Evolutionary conservation across 2,888 invertebrate species (phyloP).

Genomic region (Aphrophora alni): DNA sequence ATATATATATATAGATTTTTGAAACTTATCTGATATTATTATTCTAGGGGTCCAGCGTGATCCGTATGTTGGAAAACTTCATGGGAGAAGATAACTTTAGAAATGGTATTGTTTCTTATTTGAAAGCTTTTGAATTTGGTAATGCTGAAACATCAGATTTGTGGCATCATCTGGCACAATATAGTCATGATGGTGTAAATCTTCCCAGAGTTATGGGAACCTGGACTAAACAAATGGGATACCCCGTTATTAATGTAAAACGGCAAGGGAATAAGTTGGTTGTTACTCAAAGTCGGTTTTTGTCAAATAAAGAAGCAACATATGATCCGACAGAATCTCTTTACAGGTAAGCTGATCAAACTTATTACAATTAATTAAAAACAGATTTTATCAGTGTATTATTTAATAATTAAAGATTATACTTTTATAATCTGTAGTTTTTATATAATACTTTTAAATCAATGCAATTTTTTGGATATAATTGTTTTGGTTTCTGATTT

Average conservation of each 20-base stretch:
- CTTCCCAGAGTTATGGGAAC: slow-evolving; percentile 74
- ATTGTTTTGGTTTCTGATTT: too few species aligned
- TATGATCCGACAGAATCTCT: slow-evolving; percentile 58
- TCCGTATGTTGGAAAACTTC: slow-evolving; percentile 88
- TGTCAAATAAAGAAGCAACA: slow-evolving; percentile 68
- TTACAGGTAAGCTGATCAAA: slow-evolving; percentile 56
- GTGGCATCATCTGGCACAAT: slow-evolving; percentile 57
- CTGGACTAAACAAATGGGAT: slow-evolving; percentile 90
- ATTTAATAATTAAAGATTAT: too few species aligned
- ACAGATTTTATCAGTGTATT: too few species aligned
- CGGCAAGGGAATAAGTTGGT: slow-evolving; percentile 58
- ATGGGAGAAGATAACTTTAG: slow-evolving; percentile 75
- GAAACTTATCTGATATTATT: too few species aligned
- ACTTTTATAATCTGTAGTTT: too few species aligned
- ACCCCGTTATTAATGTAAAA: slow-evolving; percentile 73
- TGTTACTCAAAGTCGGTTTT: slow-evolving; percentile 77
- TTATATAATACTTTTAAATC: too few species aligned
- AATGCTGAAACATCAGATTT: slow-evolving; percentile 85
- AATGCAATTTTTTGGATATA: too few species aligned
- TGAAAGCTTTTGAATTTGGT: slow-evolving; percentile 69
- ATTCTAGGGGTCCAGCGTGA: slow-evolving; percentile 79
- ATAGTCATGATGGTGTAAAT: slow-evolving; percentile 42
- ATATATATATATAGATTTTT: too few species aligned
- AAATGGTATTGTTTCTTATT: slow-evolving; percentile 74
- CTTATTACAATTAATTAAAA: too few species aligned